These are phyloP conservation scores for Calypte anna DNA, from an alignment of 2,113 vertebrate genomes.

Conservation along the genomic window DNA sequence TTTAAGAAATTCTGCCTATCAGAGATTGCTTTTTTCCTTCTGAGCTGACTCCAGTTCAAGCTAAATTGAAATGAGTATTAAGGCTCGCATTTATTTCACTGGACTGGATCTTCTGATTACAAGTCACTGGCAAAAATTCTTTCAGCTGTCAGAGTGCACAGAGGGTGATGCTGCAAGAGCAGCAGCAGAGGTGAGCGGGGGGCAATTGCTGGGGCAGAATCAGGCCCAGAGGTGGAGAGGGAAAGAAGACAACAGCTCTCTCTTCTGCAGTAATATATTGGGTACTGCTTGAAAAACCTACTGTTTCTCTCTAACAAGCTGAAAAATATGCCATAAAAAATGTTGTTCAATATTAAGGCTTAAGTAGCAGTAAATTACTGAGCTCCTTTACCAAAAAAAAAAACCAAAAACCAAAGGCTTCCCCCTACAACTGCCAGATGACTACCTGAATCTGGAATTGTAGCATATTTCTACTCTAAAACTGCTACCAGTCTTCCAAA, in stretches of 20 bases:
- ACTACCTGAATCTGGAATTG: conserved; percentile 30
- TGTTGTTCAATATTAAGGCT: background rate
- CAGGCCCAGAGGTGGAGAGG: background rate
- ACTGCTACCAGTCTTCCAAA: conserved; percentile 38
- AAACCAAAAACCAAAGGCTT: background rate
- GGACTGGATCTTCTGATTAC: background rate
- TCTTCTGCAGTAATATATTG: background rate
- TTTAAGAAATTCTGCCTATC: background rate
- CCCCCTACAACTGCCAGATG: background rate
- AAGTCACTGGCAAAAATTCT: background rate
- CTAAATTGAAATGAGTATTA: background rate
- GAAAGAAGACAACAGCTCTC: background rate
- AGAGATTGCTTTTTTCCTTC: background rate
- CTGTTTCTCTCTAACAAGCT: background rate
- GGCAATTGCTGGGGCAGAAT: background rate
- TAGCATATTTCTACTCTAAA: conserved; percentile 18
- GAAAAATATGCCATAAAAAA: background rate
- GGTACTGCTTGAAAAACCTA: background rate
- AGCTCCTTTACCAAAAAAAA: background rate
- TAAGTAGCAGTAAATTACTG: background rate
- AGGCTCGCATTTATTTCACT: background rate
- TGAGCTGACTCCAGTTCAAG: background rate
- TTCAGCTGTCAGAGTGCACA: background rate
- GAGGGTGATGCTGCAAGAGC: fast-evolving
- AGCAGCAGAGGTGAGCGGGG: background rate